Conservation (phyloP, 2,113 vertebrate genomes). For the Aythya baeri region DNA sequence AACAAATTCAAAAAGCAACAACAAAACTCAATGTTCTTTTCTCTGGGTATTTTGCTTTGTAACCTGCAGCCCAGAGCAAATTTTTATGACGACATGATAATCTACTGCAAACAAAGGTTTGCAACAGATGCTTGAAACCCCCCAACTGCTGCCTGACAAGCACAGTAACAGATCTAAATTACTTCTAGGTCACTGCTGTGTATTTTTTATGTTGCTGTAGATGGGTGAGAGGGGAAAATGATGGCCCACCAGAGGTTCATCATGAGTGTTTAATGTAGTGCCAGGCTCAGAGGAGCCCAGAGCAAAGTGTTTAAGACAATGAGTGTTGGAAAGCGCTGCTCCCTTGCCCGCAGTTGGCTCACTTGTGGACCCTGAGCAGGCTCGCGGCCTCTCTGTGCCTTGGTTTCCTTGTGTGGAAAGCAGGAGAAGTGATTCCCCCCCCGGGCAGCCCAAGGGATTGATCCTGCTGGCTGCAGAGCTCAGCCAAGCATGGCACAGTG, state of each 20-base stretch:
- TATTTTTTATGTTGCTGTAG: constrained; percentile 13
- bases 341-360: background rate
- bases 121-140: constrained; percentile 44
- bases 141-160: background rate
- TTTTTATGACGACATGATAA: constrained; percentile 12
- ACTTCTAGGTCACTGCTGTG: constrained; percentile 28
- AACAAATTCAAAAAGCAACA: background rate
- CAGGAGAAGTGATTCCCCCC: background rate
- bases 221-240: background rate
- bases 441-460: background rate
- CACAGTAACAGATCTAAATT: constrained; percentile 22
- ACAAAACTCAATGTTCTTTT: background rate
- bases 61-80: constrained; percentile 31
- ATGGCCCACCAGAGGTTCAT: constrained; percentile 9
- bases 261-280: background rate
- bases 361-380: background rate
- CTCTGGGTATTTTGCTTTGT: constrained; percentile 21
- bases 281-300: background rate
- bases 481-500: background rate
- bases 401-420: background rate
- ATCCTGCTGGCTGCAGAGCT: background rate
- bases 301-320: background rate
- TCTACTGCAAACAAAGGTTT: constrained; percentile 53
- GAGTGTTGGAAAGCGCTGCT: background rate
- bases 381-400: background rate